These are phyloP conservation scores for Sylvilagus floridanus DNA, from an alignment of 2,797 vertebrate genomes.

Conservation along the genomic window DNA sequence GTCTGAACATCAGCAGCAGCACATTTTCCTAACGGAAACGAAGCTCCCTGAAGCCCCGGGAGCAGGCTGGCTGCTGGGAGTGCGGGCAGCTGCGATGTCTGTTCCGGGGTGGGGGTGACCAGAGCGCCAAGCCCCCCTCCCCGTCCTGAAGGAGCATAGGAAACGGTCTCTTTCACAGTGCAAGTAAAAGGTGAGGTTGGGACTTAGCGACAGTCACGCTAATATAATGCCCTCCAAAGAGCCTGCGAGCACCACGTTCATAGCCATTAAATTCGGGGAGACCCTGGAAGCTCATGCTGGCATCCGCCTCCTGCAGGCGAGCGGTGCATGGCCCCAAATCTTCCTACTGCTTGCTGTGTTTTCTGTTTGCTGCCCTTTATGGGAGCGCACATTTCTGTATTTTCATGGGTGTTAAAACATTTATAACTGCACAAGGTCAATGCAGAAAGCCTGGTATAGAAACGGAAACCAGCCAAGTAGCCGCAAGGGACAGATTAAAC, in stretches of 20 bases:
- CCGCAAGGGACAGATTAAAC: slow-evolving; percentile 70
- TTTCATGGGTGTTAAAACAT: slow-evolving; percentile 81
- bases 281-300: neutral
- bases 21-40: slow-evolving; percentile 59
- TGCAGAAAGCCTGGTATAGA: slow-evolving; percentile 69
- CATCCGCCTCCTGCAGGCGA: neutral
- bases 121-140: slow-evolving; percentile 53
- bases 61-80: neutral
- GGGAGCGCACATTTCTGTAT: slow-evolving; percentile 61
- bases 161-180: slow-evolving; percentile 60
- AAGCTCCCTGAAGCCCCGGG: slow-evolving; percentile 29
- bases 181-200: slow-evolving; percentile 71
- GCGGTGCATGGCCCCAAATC: slow-evolving; percentile 4
- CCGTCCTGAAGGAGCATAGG: slow-evolving; percentile 56
- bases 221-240: slow-evolving; percentile 78
- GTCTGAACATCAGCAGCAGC: neutral
- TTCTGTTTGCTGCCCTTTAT: slow-evolving; percentile 78
- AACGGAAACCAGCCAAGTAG: slow-evolving; percentile 63
- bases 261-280: slow-evolving; percentile 70
- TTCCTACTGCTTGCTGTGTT: slow-evolving; percentile 43
- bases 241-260: slow-evolving; percentile 48
- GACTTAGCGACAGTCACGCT: slow-evolving; percentile 67
- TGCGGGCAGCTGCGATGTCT: neutral
- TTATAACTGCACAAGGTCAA: slow-evolving; percentile 82
- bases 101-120: slow-evolving; percentile 32